Conservation (phyloP, 2,888 invertebrate genomes). For the Mayetiola destructor region DNA sequence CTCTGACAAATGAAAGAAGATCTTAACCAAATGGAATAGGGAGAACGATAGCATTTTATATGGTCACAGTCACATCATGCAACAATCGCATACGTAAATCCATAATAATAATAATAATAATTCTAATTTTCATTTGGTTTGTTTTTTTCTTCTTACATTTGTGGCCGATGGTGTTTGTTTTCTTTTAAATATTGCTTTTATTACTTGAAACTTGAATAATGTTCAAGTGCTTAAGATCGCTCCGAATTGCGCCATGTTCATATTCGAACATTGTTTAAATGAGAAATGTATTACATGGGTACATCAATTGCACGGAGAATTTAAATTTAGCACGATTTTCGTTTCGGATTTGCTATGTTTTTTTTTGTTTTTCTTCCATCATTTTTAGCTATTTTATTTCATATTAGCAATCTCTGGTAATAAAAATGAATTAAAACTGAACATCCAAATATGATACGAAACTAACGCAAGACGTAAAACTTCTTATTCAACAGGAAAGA, state of each 20-base stretch:
- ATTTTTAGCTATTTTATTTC: no score
- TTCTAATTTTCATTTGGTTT: not conserved
- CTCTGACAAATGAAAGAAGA: not conserved
- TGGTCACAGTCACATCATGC: no score
- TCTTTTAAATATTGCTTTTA: not conserved
- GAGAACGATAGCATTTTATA: no score
- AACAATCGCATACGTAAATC: no score
- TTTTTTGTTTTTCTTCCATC: no score
- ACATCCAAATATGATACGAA: not conserved
- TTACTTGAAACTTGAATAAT: not conserved
- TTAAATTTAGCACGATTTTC: constrained; percentile 12
- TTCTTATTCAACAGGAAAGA: no score
- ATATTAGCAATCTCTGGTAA: not conserved
- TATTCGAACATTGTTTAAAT: no score
- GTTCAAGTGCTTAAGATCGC: no score
- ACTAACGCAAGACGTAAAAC: no score
- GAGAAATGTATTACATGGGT: not conserved
- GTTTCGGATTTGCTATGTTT: no score
- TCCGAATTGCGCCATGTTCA: no score
- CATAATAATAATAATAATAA: no score
- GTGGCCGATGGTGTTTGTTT: constrained; percentile 3
- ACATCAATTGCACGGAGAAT: constrained; percentile 2
- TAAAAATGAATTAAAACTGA: not conserved
- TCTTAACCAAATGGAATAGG: not conserved
- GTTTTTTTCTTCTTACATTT: not conserved